Percentiles rank a stretch among this genome's conserved stretches.
phyloP scores from a whole-genome alignment of 2,113 vertebrate species.

The Tachuris rubrigastra region DNA sequence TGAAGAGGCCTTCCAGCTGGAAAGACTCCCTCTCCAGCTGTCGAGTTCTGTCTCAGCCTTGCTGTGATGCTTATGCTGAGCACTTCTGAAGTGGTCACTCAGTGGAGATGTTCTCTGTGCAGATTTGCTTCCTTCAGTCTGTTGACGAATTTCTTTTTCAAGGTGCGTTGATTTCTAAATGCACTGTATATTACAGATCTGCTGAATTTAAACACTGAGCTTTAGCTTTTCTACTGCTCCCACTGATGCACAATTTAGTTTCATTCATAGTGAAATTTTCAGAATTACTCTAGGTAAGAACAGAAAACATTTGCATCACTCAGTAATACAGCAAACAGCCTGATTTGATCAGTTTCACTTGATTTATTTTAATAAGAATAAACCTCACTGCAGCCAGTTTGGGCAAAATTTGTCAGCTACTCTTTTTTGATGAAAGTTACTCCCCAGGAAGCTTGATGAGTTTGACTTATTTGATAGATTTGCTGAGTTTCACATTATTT shows the following conservation, averaged over 20 bases:
- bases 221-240: not conserved
- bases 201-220: not conserved
- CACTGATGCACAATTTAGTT: not conserved
- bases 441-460: not conserved
- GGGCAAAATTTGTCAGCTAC: not conserved
- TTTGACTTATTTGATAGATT: not conserved
- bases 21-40: not conserved
- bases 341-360: not conserved
- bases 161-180: not conserved
- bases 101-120: not conserved
- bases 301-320: not conserved
- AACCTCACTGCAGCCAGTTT: not conserved
- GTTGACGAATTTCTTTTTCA: not conserved
- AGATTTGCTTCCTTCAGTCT: not conserved
- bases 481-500: not conserved
- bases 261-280: not conserved
- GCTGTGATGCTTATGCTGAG: not conserved
- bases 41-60: not conserved
- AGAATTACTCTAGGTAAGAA: not conserved
- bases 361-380: not conserved
- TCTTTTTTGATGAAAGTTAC: not conserved
- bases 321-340: not conserved
- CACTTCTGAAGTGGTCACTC: not conserved
- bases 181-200: not conserved
- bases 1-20: not conserved